Evolutionary conservation across 2,888 invertebrate species (phyloP), one percentile per base, ranked within the genome.

Genomic region (Cryptus armator): DNA sequence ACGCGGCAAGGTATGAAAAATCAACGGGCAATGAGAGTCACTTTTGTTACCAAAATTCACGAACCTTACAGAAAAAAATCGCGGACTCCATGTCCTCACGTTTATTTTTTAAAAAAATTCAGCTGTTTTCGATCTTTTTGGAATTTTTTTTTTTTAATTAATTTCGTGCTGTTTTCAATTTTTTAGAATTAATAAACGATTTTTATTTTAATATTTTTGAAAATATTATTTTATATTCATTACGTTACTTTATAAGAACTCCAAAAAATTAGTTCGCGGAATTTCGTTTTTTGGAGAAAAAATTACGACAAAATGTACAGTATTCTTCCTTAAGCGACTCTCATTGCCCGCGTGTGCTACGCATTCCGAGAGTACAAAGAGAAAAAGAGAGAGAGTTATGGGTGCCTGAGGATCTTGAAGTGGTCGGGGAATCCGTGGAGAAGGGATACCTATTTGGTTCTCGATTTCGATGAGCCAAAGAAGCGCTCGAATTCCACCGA

Each of bases 381-480:
- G 29, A n/a, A 37, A 48, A 37, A n/a, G 29, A 67, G 53, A 59
- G 37, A 68, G 14, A n/a, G 68, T 68, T 19, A 19, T 16, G 19
- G 37, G 10, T 19, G 5, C 12, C 14, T 14, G 14, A 46, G 6
- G n/a, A 48, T 48, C 44, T n/a, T 16, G 14, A 24, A 24, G 24
- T n/a, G n/a, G 29, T 62, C 29, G n/a, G 32, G 14, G 32, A 62
- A 62, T 62, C n/a, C 14, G 9, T 12, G 48, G 32, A 51, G 29
- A 29, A 14, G 51, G 32, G 2, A 48, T 62, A 32, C 29, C 29
- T 14, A 32, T 62, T 62, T 29, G 62, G 6, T n/a, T 6, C 29
- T 62, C 62, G 37, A 51, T 75, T 64, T 75, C 37, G 75, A 32
- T 10, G 64, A 29, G 12, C 16, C 24, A 14, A 51, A 43, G 37